A percentile compares a stretch with the other conserved stretches of the same genome.
Conservation (phyloP, 92 coral and sea anemone genomes). For the Heteractis magnifica region DNA sequence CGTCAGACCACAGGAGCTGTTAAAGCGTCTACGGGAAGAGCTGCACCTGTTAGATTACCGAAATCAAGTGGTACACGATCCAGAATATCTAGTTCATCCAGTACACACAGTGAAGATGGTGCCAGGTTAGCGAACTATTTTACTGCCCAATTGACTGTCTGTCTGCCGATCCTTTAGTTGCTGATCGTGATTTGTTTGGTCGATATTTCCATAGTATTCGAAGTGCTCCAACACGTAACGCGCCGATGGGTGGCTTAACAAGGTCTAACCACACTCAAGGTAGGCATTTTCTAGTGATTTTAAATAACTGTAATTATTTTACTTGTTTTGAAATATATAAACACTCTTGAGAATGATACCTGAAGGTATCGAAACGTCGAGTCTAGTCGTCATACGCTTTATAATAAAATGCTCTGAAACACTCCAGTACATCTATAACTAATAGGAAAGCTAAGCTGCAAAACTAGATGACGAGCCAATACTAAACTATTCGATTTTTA, state of each 20-base stretch:
- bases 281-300: slow-evolving; percentile 3
- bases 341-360: no score
- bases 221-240: slow-evolving; percentile 24
- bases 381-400: no score
- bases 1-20: slow-evolving; percentile 64
- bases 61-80: slow-evolving; percentile 22
- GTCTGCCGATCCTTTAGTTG: background rate
- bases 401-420: no score
- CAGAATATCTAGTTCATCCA: slow-evolving; percentile 56
- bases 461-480: no score
- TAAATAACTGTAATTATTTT: no score
- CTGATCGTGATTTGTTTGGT: background rate
- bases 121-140: background rate
- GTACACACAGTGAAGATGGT: slow-evolving; percentile 82
- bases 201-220: background rate
- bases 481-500: no score
- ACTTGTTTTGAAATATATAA: no score
- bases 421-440: no score
- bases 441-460: no score
- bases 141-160: background rate
- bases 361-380: no score
- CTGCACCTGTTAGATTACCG: slow-evolving; percentile 45
- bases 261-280: slow-evolving; percentile 87
- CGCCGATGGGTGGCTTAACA: slow-evolving; percentile 58
- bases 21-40: slow-evolving; percentile 46